Evolutionary conservation across 1,140 invertebrate species (phyloP), one percentile per base, ranked within the genome.

Genomic region (Phortica variegata): DNA sequence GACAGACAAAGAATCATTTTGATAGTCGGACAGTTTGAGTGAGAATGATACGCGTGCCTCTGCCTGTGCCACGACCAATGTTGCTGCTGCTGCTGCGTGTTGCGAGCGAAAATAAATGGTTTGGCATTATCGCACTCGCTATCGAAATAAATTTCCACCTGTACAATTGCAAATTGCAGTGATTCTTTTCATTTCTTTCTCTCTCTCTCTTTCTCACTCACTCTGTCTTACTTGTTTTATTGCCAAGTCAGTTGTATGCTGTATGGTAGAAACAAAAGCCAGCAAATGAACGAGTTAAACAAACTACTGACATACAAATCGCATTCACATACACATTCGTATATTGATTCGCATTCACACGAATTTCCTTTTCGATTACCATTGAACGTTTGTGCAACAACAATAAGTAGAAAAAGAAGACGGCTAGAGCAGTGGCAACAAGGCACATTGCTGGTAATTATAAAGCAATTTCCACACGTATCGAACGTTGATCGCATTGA

Each of bases 111-210:
- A 66, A 66, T 66, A 68, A 68, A 68, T 68, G 63, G 51, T 37
- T 54, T 52, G 63, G 47, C 54, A 53, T 63, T 68, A 68, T 68
- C 63, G 63, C 63, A 63, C 55, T 63, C 52, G 60, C 44, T 63
- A 68, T 68, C 63, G 55, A 68, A 68, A 68, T 68, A 63, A 68
- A 68, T 68, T 63, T 68, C 60, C 60, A 68, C 60, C 63, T 63
- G 63, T 66, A 59, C 63, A 68, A 63, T 68, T 60, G 61, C 63
- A 68, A 68, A 68, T 68, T 68, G 60, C 63, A 58, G 54, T 68
- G 63, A 68, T 68, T 68, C 45, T 47, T 51, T 43, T n/a, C 23
- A 6, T 26, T 26, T 26, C 23, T n/a, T n/a, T n/a, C n/a, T n/a
- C n/a, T n/a, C n/a, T n/a, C 23, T 26, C 10, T 10, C 23, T 26